These are phyloP conservation scores for Cyprinodon tularosa DNA, from an alignment of 2,113 vertebrate species.

Conservation along the genomic window DNA sequence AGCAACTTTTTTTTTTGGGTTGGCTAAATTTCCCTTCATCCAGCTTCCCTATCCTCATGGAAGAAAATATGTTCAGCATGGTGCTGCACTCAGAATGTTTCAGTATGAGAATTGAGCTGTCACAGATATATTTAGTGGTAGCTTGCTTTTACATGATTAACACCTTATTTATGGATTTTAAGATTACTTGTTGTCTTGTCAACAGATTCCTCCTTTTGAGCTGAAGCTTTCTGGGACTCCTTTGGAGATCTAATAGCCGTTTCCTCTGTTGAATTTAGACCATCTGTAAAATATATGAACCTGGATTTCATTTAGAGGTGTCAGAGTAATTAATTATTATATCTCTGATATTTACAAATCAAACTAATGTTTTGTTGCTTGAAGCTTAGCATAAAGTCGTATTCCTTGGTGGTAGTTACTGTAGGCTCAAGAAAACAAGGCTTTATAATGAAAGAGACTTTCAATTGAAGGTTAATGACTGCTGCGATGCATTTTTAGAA, in stretches of 20 bases:
- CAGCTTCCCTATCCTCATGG: neutral
- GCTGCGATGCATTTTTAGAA: conserved; percentile 58
- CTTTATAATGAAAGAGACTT: conserved; percentile 66
- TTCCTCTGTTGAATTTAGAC: neutral
- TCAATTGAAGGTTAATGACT: conserved; percentile 59
- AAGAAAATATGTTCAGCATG: neutral
- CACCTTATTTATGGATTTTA: neutral
- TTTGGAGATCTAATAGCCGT: neutral
- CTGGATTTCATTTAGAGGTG: neutral
- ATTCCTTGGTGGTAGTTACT: conserved; percentile 24
- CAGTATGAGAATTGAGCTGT: neutral
- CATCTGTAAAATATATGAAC: neutral
- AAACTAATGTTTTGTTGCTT: conserved; percentile 7
- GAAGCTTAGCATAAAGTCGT: conserved; percentile 11
- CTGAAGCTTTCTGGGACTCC: neutral
- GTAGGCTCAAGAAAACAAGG: conserved; percentile 47
- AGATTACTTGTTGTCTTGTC: neutral
- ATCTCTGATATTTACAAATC: conserved; percentile 2
- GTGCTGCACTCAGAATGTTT: neutral
- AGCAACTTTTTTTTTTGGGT: neutral
- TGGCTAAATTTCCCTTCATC: neutral
- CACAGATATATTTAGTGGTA: neutral
- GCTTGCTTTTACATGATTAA: neutral
- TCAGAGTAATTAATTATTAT: neutral
- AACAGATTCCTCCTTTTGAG: neutral